Conservation (phyloP, 2,888 invertebrate species). For the Platerodrilus igneus region DNA sequence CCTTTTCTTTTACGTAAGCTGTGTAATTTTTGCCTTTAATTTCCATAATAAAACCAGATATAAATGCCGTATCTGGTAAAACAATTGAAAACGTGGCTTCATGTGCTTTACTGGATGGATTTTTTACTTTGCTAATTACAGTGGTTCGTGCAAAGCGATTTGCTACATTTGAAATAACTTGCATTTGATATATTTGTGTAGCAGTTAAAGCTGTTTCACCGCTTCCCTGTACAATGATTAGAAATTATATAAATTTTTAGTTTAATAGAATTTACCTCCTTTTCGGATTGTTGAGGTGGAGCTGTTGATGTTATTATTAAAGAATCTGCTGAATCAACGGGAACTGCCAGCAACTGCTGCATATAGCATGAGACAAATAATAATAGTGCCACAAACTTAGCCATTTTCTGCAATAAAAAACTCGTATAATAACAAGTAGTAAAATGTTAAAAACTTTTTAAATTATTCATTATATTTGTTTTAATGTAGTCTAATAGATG, state of each 20-base stretch:
- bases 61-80: constrained; percentile 66
- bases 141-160: constrained; percentile 63
- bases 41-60: constrained; percentile 65
- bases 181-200: constrained; percentile 60
- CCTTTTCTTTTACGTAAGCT: constrained; percentile 62
- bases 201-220: too few relatives aligned
- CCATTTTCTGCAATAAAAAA: too few relatives aligned
- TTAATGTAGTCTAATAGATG: too few relatives aligned
- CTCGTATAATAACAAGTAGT: too few relatives aligned
- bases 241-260: too few relatives aligned
- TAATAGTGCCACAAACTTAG: too few relatives aligned
- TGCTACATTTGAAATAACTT: constrained; percentile 58
- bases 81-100: constrained; percentile 63
- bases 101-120: constrained; percentile 55
- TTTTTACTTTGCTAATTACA: constrained; percentile 60
- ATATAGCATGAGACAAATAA: too few relatives aligned
- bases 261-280: constrained; percentile 7
- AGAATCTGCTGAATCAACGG: background rate
- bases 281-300: background rate
- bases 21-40: constrained; percentile 58
- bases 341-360: too few relatives aligned
- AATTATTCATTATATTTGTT: too few relatives aligned
- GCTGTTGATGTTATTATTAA: background rate
- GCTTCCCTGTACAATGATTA: too few relatives aligned
- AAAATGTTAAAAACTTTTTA: too few relatives aligned